These are phyloP conservation scores for Tetheella fluctuosa DNA, from an alignment of 2,888 invertebrate species.

Conservation along the genomic window DNA sequence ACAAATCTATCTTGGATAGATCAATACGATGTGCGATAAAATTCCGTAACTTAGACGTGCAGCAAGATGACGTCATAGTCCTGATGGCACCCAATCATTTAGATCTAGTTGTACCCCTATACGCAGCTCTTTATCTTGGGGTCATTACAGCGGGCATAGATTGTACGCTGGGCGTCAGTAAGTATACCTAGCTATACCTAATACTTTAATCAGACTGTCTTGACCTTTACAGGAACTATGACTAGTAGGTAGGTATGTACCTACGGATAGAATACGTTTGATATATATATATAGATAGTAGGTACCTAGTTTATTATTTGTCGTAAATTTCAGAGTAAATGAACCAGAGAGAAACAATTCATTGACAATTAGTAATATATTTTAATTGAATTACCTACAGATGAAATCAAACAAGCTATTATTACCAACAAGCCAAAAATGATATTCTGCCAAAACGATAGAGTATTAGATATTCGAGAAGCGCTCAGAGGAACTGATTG, in stretches of 20 bases:
- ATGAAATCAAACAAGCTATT: slow-evolving; percentile 46
- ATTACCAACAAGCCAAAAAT: slow-evolving; percentile 44
- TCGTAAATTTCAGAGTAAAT: no score
- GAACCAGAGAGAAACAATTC: no score
- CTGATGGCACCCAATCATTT: slow-evolving; percentile 67
- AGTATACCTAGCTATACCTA: slow-evolving; percentile 23
- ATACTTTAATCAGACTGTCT: no score
- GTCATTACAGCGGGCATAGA: slow-evolving; percentile 45
- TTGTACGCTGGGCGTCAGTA: slow-evolving; percentile 43
- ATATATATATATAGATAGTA: no score
- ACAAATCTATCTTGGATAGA: slow-evolving; percentile 48
- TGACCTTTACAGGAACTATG: no score
- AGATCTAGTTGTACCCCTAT: slow-evolving; percentile 63
- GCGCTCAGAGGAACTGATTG: slow-evolving; percentile 40
- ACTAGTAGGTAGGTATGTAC: no score
- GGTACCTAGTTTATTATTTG: no score
- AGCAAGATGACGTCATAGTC: slow-evolving; percentile 62
- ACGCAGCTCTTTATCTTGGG: slow-evolving; percentile 68
- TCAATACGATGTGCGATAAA: slow-evolving; percentile 58
- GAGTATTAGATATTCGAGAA: slow-evolving; percentile 37
- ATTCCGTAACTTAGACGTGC: slow-evolving; percentile 55
- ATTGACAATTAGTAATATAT: no score
- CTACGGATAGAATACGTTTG: no score
- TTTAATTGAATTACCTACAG: slow-evolving; percentile 39
- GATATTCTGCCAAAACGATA: slow-evolving; percentile 57